A percentile compares a stretch with the other conserved stretches of the same genome.
Conservation (phyloP, 2,113 vertebrate genomes). For the Acanthisitta chloris region DNA sequence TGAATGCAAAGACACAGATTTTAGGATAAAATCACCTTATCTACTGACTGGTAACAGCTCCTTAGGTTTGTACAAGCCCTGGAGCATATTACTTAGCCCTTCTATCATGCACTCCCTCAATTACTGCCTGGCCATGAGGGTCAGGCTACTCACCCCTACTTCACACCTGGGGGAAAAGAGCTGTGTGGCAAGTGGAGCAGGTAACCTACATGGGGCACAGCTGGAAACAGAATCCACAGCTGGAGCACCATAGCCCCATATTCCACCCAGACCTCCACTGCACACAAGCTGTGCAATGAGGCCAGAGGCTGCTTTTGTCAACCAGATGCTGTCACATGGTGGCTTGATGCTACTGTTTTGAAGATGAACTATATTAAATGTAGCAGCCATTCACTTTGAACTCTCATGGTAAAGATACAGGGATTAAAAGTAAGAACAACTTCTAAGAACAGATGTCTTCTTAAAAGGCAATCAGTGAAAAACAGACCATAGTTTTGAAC, state of each 20-base stretch:
- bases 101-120: background rate
- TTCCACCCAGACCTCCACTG: background rate
- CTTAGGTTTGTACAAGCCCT: background rate
- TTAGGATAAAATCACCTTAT: background rate
- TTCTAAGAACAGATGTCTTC: background rate
- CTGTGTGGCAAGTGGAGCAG: background rate
- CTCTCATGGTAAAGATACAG: background rate
- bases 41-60: background rate
- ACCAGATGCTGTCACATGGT: background rate
- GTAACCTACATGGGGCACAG: rapidly evolving
- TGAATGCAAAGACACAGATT: background rate
- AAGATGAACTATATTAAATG: background rate
- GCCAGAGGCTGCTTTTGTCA: background rate
- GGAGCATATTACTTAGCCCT: background rate
- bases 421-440: background rate
- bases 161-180: background rate
- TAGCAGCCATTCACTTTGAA: background rate
- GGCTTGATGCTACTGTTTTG: background rate
- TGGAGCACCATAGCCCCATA: rapidly evolving
- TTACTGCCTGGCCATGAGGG: background rate
- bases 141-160: background rate
- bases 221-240: background rate
- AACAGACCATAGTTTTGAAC: background rate
- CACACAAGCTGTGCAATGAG: background rate
- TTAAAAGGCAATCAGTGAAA: background rate